Conservation (phyloP, 2,797 vertebrate genomes). For the Nasua narica region DNA sequence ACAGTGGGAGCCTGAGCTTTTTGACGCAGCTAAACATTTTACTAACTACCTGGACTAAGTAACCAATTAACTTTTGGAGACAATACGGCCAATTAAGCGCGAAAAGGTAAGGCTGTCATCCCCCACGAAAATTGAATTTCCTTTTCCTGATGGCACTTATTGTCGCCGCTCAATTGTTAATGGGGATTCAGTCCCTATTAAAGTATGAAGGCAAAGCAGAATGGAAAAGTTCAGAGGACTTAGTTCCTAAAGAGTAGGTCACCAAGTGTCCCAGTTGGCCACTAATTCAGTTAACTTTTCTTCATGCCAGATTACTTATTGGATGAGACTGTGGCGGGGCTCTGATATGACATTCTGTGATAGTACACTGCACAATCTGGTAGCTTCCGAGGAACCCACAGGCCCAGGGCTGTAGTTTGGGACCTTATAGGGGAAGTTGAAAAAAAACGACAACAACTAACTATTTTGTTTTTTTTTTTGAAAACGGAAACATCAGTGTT, state of each 20-base stretch:
- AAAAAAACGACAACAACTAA: background rate
- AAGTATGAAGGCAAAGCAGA: conserved; percentile 84
- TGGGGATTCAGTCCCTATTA: conserved; percentile 86
- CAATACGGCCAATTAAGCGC: conserved; percentile 99
- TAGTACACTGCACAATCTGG: conserved; percentile 67
- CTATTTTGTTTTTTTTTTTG: background rate
- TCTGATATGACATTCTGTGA: conserved; percentile 59
- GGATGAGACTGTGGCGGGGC: conserved; percentile 38
- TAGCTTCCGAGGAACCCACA: conserved; percentile 38
- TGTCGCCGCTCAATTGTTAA: conserved; percentile 85
- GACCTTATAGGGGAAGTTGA: background rate
- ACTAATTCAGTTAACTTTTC: conserved; percentile 84
- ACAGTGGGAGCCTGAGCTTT: conserved; percentile 99
- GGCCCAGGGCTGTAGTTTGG: background rate
- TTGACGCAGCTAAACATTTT: conserved; percentile 99
- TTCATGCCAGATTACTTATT: conserved; percentile 79
- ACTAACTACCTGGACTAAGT: conserved; percentile 99
- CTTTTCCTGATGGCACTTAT: conserved; percentile 86
- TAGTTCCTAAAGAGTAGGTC: conserved; percentile 85
- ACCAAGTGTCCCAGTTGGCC: conserved; percentile 82
- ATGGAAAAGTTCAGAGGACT: conserved; percentile 86
- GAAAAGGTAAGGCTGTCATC: conserved; percentile 97
- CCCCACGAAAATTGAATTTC: conserved; percentile 93
- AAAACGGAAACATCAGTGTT: conserved; percentile 39
- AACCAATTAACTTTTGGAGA: conserved; percentile 99